Evolutionary conservation across 1,140 invertebrate species (phyloP), one percentile per base, ranked within the genome.

Genomic region (Caenorhabditis latens): DNA sequence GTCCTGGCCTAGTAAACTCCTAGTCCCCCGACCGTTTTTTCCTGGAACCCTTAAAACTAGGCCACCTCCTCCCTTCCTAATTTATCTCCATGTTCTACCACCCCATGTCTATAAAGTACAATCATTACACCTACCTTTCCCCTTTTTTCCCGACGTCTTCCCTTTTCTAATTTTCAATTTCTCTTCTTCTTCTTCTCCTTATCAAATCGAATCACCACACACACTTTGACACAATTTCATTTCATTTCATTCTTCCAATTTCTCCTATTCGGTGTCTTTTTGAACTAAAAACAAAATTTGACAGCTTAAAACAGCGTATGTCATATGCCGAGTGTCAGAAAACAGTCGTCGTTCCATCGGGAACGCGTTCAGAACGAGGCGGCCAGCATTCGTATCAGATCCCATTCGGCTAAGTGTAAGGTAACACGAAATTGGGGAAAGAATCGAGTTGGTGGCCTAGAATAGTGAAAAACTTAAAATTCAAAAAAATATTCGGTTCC

Each of bases 371-470:
- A 50, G 24, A 50, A 50, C n/a, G 71, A 79, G 21, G 71, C 71
- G 21, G 71, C 71, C 6, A 43, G 46, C n/a, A 79, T 79, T 53
- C 43, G 71, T 50, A 50, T 79, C 43, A 50, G 71, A n/a, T 79
- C 71, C 19, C 71, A 50, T 79, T 79, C 71, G 46, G 71, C 71
- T 11, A 79, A 79, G n/a, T 79, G 71, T 79, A 79, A 79, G 71
- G 71, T 79, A 79, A n/a, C 8, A 61, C 32, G 32, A 32, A 32
- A 32, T 32, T 32, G 2, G 32, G 32, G 32, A 2, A 2, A 32
- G 2, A 32, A 32, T 32, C n/a, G 32, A 32, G 2, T 32, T 32
- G 58, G 4, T 61, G 16, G 61, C 8, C n/a, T 32, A n/a, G 16
- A n/a, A n/a, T n/a, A n/a, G n/a, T n/a, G n/a, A n/a, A n/a, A n/a